Evolutionary conservation across 2,113 vertebrate species (phyloP).

Genomic region (Neotoma lepida): DNA sequence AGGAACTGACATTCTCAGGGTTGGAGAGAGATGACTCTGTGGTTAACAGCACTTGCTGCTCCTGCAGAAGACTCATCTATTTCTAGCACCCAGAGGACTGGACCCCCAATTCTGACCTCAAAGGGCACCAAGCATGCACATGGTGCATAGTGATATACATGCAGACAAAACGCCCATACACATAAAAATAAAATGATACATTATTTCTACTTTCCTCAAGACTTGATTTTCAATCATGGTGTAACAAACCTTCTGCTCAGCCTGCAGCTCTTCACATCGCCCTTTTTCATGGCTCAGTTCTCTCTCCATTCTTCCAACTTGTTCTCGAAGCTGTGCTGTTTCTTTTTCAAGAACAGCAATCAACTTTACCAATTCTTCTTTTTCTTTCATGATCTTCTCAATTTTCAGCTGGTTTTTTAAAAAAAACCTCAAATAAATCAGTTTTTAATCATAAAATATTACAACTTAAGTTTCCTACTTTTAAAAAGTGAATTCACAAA

Average conservation of each 20-base stretch:
- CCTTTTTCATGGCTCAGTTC: constrained; percentile 90
- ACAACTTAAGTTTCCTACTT: constrained; percentile 48
- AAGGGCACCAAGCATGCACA: not conserved
- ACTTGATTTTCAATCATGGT: constrained; percentile 68
- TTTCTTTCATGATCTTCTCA: constrained; percentile 95
- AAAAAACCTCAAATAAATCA: constrained; percentile 9
- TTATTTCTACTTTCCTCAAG: constrained; percentile 62
- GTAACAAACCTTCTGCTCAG: constrained; percentile 92
- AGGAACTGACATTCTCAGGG: constrained; percentile 72
- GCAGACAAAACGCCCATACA: not conserved
- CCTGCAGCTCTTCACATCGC: constrained; percentile 87
- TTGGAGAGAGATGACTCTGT: not conserved
- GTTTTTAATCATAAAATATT: not conserved
- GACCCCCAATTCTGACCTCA: not conserved
- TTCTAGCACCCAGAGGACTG: not conserved
- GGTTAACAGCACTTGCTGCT: not conserved
- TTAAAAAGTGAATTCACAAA: constrained; percentile 28
- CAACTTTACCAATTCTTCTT: constrained; percentile 92
- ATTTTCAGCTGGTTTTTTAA: constrained; percentile 91
- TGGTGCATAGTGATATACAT: not conserved
- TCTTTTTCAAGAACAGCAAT: constrained; percentile 91
- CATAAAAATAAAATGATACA: not conserved
- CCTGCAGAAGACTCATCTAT: not conserved
- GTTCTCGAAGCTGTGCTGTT: constrained; percentile 89
- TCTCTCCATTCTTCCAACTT: constrained; percentile 90